phyloP scores from a whole-genome alignment of 2,113 vertebrate genomes.

The Bos taurus region DNA sequence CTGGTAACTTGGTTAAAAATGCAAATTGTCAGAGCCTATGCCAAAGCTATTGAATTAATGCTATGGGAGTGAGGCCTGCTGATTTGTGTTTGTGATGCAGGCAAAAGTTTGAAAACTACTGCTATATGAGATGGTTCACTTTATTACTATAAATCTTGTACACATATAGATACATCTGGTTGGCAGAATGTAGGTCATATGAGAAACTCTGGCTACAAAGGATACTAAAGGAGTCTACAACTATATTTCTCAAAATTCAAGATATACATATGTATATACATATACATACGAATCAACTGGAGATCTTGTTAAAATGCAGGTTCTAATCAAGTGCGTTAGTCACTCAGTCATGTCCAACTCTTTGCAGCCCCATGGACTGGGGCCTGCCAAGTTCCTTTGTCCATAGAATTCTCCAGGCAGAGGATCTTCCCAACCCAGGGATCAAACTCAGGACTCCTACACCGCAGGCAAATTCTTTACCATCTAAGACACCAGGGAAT shows the following conservation, averaged over 20 bases:
- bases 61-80: constrained; percentile 6
- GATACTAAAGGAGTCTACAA: not conserved
- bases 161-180: not conserved
- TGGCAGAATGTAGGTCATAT: not conserved
- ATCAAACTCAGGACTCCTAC: not conserved
- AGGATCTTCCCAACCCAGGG: not conserved
- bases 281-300: not conserved
- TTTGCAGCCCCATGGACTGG: not conserved
- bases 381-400: not conserved
- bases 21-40: not conserved
- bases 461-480: not conserved
- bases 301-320: not conserved
- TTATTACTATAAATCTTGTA: constrained; percentile 21
- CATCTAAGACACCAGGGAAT: not conserved
- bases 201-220: not conserved
- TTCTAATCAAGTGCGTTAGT: not conserved
- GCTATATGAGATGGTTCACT: not conserved
- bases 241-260: not conserved
- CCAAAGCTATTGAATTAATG: not conserved
- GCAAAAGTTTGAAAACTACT: constrained; percentile 37
- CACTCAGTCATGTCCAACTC: not conserved
- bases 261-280: not conserved
- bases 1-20: constrained; percentile 35
- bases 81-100: not conserved
- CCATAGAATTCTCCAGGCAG: not conserved